Evolutionary conservation across 2,888 invertebrate genomes (phyloP).

Genomic region (Nematopogon swammerdamellus): DNA sequence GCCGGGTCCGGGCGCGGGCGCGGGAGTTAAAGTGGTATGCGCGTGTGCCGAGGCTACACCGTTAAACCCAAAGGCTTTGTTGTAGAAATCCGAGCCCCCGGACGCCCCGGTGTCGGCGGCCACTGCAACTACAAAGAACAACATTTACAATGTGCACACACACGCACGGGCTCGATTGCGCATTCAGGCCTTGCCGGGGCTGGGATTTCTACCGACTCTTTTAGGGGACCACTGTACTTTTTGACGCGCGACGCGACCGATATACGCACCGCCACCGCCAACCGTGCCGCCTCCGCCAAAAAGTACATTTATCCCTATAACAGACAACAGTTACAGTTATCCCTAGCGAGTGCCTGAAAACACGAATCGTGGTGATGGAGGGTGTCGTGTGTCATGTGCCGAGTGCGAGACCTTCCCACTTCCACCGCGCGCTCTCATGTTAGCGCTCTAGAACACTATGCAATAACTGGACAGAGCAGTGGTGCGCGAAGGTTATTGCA

Average conservation of each 20-base stretch:
- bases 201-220: not conserved
- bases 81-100: constrained; percentile 85
- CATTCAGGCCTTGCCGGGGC: constrained; percentile 1
- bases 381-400: not conserved
- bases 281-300: not conserved
- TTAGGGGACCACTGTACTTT: not conserved
- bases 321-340: not conserved
- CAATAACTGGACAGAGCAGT: no score
- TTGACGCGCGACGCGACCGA: not conserved
- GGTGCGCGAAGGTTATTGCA: no score
- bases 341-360: not conserved
- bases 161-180: not conserved
- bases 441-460: no score
- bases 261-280: not conserved
- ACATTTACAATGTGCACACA: constrained; percentile 20
- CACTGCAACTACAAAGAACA: constrained; percentile 63
- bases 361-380: not conserved
- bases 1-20: constrained; percentile 39
- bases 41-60: constrained; percentile 38
- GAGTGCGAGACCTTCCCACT: no score
- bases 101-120: constrained; percentile 75
- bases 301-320: constrained; percentile 1
- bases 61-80: constrained; percentile 81
- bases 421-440: no score
- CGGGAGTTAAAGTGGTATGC: constrained; percentile 15